phyloP scores from a whole-genome alignment of 2,113 vertebrate species.

The Tyrannus savana region DNA sequence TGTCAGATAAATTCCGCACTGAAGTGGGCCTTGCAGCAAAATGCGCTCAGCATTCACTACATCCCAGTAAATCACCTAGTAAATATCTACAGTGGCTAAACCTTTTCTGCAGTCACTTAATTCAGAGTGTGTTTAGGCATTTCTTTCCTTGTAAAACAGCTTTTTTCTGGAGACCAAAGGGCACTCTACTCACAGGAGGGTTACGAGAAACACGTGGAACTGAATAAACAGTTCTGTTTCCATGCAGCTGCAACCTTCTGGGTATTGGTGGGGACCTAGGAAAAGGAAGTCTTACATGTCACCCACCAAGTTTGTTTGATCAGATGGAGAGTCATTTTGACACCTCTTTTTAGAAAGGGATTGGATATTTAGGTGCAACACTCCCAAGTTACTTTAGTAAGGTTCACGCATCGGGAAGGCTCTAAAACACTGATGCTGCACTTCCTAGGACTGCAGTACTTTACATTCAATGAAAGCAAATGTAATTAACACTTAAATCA shows the following conservation, averaged over 20 bases:
- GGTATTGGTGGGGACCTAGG: slow-evolving; percentile 33
- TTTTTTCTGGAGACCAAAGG: background rate
- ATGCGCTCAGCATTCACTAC: background rate
- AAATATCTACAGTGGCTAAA: background rate
- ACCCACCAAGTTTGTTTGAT: background rate
- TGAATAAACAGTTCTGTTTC: slow-evolving; percentile 44
- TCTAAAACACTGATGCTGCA: background rate
- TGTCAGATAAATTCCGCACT: background rate
- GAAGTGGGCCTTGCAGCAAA: background rate
- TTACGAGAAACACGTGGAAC: slow-evolving; percentile 49
- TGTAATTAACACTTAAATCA: background rate
- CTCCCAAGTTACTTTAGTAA: background rate
- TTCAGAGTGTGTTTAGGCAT: background rate
- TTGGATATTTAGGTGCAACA: background rate
- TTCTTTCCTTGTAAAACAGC: background rate
- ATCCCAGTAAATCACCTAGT: background rate
- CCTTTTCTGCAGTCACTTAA: background rate
- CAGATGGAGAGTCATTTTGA: background rate
- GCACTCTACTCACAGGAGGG: slow-evolving; percentile 19
- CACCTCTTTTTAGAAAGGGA: background rate
- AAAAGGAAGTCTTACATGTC: background rate
- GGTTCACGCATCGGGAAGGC: background rate
- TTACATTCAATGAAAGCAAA: background rate
- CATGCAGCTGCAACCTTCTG: slow-evolving; percentile 42
- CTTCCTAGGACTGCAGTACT: background rate